phyloP scores from a whole-genome alignment of 1,140 invertebrate genomes.

The Trichonephila clavipes region DNA sequence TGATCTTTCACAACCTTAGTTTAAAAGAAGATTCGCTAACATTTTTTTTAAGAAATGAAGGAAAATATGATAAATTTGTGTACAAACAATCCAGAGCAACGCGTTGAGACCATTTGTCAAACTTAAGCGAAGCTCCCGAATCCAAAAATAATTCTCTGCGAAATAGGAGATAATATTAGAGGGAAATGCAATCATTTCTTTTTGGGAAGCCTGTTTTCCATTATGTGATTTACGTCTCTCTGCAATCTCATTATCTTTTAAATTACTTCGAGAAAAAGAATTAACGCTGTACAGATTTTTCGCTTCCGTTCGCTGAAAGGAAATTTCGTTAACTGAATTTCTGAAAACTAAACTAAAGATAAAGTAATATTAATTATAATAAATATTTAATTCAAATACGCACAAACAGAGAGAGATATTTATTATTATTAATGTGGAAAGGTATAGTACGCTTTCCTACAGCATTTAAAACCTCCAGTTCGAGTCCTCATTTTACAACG shows the following conservation, averaged over 20 bases:
- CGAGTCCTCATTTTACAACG: too few species aligned
- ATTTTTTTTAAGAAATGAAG: too few species aligned
- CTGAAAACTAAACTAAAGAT: too few species aligned
- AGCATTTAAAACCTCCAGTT: too few species aligned
- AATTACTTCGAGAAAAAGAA: constrained; percentile 11
- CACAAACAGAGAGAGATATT: too few species aligned
- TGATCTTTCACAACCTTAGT: too few species aligned
- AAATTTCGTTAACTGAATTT: too few species aligned
- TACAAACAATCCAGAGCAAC: neutral
- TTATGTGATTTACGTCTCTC: constrained; percentile 20
- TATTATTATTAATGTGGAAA: too few species aligned
- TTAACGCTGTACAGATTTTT: neutral
- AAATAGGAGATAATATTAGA: neutral
- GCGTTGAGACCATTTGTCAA: constrained; percentile 3
- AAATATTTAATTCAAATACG: too few species aligned
- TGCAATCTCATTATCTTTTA: constrained; percentile 52
- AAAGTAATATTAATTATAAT: too few species aligned
- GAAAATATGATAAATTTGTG: neutral
- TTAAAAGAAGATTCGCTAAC: too few species aligned
- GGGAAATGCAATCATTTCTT: neutral
- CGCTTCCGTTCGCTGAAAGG: neutral
- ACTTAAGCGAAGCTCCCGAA: neutral
- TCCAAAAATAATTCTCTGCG: neutral
- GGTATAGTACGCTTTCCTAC: too few species aligned
- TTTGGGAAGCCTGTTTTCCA: neutral